Evolutionary conservation across 1,140 invertebrate species (phyloP), one percentile per base, ranked within the genome.

Genomic region (Drosophila leontia): DNA sequence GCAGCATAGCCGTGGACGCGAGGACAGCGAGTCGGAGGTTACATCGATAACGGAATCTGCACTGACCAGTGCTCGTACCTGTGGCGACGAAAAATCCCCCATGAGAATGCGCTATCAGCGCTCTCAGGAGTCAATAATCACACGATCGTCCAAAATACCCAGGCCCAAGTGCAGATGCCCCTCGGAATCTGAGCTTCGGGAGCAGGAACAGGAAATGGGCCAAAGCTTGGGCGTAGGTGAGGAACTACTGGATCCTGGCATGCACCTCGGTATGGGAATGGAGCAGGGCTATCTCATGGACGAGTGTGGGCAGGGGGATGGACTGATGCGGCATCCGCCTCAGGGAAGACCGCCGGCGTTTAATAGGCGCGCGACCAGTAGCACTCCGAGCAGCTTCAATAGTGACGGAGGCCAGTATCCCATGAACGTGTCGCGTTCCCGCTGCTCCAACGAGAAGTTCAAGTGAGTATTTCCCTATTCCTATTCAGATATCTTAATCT

Each of bases 251-350:
- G 15, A 58, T 9, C 23, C 60, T 0, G 51, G 34, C 13, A 6
- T 55, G 41, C 59, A 17, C 41, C 29, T 35, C n/a, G 45, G 17
- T n/a, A 53, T 60, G 55, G 45, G 1, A 13, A 50, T 47, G 23
- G 47, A 62, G 48, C 29, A 56, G 13, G 32, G 15, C 9, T 68
- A 50, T 15, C 37, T 79, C 4, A 61, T 69, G 59, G 84, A 88
- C 11, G 84, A 88, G 41, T 88, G 84, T 23, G 84, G 84, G 1
- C 84, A 88, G 51, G 84, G 84, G 4, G 84, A 88, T 55, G 84
- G 84, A 0, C 62, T 90, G 3, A 56, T 86, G 81, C 70, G 85
- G 12, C 86, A 84, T 65, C 56, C 81, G 1, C 59, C 71, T n/a
- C 44, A 42, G 6, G 53, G 53, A 1, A 74, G 63, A 4, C 45